Conservation (phyloP, 1,140 invertebrate species). For the Octopus sinensis region DNA sequence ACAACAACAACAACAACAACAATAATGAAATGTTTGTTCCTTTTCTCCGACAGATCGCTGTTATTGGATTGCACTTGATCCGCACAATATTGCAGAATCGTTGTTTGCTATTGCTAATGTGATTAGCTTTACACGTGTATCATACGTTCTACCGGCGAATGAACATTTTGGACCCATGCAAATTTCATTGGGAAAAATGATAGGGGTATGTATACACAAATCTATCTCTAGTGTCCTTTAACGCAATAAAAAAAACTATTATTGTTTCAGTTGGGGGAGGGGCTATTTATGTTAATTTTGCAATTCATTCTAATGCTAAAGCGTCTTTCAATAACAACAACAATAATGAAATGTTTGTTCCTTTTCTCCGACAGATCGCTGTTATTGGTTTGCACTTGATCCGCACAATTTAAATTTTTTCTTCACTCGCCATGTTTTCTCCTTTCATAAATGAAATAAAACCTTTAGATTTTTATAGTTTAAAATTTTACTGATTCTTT, state of each 20-base stretch:
- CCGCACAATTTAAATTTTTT: conserved; percentile 30
- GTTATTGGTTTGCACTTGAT: conserved; percentile 49
- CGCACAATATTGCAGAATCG: conserved; percentile 44
- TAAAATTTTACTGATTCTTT: no score
- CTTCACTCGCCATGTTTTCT: no score
- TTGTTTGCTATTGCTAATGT: conserved; percentile 52
- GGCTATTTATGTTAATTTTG: no score
- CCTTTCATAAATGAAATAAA: no score
- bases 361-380: conserved; percentile 41
- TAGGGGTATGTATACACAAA: conserved; percentile 34
- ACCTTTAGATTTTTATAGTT: no score
- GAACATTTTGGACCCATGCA: conserved; percentile 51
- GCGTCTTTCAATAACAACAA: neutral
- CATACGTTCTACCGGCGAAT: conserved; percentile 50
- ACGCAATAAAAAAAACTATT: neutral
- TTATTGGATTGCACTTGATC: conserved; percentile 50
- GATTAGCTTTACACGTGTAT: conserved; percentile 45
- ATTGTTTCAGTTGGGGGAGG: no score
- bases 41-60: conserved; percentile 43
- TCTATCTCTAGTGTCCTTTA: neutral
- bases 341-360: neutral
- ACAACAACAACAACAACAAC: neutral
- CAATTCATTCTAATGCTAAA: no score
- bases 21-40: neutral
- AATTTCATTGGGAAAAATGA: conserved; percentile 50